phyloP scores from a whole-genome alignment of 2,113 vertebrate genomes.

The Porphyrio hochstetteri region DNA sequence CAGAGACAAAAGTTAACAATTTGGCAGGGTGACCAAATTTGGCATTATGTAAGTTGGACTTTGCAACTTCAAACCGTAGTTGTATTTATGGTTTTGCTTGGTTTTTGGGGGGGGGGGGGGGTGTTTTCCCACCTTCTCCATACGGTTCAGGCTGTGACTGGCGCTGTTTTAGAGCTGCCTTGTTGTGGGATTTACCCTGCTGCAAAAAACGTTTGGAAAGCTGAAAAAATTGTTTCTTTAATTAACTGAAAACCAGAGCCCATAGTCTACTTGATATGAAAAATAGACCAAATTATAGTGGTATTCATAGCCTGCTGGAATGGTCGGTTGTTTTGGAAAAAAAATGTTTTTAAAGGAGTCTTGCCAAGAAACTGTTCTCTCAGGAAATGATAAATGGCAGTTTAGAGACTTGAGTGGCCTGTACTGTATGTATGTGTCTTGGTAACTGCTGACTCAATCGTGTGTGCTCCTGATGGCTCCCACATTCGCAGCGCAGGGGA shows the following conservation, averaged over 20 bases:
- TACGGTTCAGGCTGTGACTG: not conserved
- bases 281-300: constrained; percentile 68
- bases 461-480: constrained; percentile 57
- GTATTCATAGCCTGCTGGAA: constrained; percentile 72
- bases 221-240: constrained; percentile 59
- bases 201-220: not conserved
- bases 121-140: not conserved
- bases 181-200: not conserved
- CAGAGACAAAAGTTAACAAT: not conserved
- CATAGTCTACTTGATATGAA: constrained; percentile 57
- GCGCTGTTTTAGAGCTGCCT: not conserved
- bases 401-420: constrained; percentile 61
- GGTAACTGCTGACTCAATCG: constrained; percentile 70
- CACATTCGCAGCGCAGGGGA: constrained; percentile 34
- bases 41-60: not conserved
- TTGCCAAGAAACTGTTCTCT: constrained; percentile 73
- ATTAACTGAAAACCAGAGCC: constrained; percentile 59
- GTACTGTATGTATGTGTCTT: constrained; percentile 44
- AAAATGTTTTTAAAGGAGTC: constrained; percentile 61
- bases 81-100: not conserved
- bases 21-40: not conserved
- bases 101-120: not conserved
- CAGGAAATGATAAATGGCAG: constrained; percentile 74
- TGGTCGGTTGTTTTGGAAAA: constrained; percentile 63
- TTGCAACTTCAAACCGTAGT: not conserved